phyloP scores from a whole-genome alignment of 2,113 vertebrate species.

The Marmota monax region DNA sequence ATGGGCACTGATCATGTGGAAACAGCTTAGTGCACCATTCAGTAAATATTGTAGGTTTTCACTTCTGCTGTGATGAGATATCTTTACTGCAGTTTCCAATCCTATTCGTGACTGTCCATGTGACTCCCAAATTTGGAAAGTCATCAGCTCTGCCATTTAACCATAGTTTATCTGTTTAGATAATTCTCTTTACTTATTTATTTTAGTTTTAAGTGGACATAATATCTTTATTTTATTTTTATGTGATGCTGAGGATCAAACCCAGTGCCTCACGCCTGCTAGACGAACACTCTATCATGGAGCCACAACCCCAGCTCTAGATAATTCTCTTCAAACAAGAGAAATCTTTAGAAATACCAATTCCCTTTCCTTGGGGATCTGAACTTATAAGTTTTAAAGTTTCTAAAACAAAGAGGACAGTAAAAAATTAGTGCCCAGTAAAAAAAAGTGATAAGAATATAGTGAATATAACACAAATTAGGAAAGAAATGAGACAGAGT shows the following conservation, averaged over 20 bases:
- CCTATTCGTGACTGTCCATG: neutral
- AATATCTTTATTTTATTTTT: too few species aligned
- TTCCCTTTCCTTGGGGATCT: constrained; percentile 14
- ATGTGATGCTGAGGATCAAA: too few species aligned
- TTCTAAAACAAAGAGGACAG: constrained; percentile 31
- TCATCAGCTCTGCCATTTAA: neutral
- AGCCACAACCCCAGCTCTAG: neutral
- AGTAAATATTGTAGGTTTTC: neutral
- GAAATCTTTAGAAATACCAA: constrained; percentile 19
- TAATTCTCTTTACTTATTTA: neutral
- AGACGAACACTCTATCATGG: too few species aligned
- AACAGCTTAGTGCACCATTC: too few species aligned
- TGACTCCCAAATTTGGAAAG: constrained; percentile 36
- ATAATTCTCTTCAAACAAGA: constrained; percentile 47
- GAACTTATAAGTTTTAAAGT: neutral
- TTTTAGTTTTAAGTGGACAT: too few species aligned
- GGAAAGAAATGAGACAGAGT: neutral
- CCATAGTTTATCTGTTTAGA: neutral
- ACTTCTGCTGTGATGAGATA: accelerated
- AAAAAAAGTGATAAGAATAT: constrained; percentile 32
- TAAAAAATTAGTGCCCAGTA: neutral
- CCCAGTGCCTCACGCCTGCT: too few species aligned
- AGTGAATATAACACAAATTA: neutral
- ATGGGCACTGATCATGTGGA: neutral
- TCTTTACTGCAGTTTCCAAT: neutral